These are phyloP conservation scores for Vidua macroura DNA, from an alignment of 2,113 vertebrate species.

Conservation along the genomic window DNA sequence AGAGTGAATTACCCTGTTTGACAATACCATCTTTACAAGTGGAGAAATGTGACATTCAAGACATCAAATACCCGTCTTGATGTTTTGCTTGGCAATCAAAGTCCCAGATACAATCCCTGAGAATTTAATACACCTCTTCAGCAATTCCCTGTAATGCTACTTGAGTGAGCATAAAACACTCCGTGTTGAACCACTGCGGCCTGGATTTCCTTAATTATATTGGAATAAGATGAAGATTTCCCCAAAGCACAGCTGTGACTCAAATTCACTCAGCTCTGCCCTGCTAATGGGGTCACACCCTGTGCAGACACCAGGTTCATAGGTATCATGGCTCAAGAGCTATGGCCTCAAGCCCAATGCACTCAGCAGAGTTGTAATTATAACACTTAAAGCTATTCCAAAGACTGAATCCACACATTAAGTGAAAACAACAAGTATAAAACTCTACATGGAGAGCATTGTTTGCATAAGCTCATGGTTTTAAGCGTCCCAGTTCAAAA, in stretches of 20 bases:
- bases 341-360: background rate
- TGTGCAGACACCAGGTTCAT: background rate
- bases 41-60: background rate
- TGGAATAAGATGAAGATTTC: slow-evolving; percentile 14
- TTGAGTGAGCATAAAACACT: background rate
- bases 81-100: background rate
- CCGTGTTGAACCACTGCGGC: background rate
- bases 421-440: background rate
- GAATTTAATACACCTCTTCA: background rate
- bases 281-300: slow-evolving; percentile 49
- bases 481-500: background rate
- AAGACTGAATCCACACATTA: background rate
- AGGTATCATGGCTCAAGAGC: background rate
- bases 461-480: background rate
- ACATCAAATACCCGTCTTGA: background rate
- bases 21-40: background rate
- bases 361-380: slow-evolving; percentile 37
- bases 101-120: background rate
- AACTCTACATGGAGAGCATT: background rate
- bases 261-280: background rate
- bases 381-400: slow-evolving; percentile 6
- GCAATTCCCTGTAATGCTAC: background rate
- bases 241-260: background rate
- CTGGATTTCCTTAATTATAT: slow-evolving; percentile 19
- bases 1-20: background rate